Evolutionary conservation across 37 sponge, comb jelly and placozoan genomes (phyloP), one percentile per base, ranked within the genome.

Genomic region (Halisarca cf. caerulea): DNA sequence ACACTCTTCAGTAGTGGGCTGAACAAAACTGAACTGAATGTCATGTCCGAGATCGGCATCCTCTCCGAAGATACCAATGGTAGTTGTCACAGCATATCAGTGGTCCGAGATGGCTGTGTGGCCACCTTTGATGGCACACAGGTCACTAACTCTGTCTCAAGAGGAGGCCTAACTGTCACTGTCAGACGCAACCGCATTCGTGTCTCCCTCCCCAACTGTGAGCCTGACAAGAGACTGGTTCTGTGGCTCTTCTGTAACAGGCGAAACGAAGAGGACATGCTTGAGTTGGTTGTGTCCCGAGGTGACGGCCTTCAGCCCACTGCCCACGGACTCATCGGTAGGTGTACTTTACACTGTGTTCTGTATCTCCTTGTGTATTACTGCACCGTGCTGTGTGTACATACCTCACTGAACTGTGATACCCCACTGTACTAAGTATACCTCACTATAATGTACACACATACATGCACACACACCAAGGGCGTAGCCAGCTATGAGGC

Each of bases 251-350:
- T 62, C 6, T 81, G 82, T 40, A 35, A 36, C 36, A 41, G 3
- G 60, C 8, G 60, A 39, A 61, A 40, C 38, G 62, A 42, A 1
- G 62, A 81, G 42, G 42, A 81, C 42, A 81, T 81, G 82, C 3
- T 81, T 38, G 62, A 81, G 58, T 33, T 81, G 23, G 62, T 60
- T 1, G 66, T 81, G n/a, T 27, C 62, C 0, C 38, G 66, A n/a
- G 82, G 82, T 24, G 62, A 59, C 33, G 62, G 44, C 7, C 42
- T 81, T 20, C 18, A 39, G 6, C 42, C 82, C 25, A 34, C 60
- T 34, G 15, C 82, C 3, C 82, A 81, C 60, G 82, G 82, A 36
- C 41, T 81, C 18, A 34, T 81, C 24, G 82, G 82, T 81, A 81
- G 2, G 82, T 53, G 28, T n/a, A n/a, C n/a, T n/a, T n/a, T n/a